phyloP scores from a whole-genome alignment of 2,797 vertebrate species.

The Coilia nasus region DNA sequence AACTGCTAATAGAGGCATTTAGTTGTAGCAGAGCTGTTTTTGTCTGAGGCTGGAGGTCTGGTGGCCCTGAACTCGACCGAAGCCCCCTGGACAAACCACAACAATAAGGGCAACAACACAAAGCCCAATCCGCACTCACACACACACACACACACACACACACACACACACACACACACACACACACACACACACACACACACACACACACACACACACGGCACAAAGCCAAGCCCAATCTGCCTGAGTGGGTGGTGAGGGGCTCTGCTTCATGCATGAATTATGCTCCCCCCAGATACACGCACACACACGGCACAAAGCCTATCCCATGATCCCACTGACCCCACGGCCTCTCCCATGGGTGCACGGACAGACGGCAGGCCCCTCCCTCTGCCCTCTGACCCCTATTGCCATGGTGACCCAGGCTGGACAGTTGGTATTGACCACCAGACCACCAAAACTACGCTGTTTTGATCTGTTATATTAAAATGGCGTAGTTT shows the following conservation, averaged over 20 bases:
- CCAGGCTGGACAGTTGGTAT: conserved; percentile 37
- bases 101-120: background rate
- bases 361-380: conserved; percentile 77
- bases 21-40: too few relatives aligned
- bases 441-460: conserved; percentile 10
- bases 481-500: too few relatives aligned
- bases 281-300: too few relatives aligned
- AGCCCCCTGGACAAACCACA: background rate
- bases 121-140: background rate
- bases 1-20: too few relatives aligned
- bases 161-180: background rate
- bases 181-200: background rate
- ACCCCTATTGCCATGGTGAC: conserved; percentile 41
- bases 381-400: conserved; percentile 68
- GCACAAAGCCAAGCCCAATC: background rate
- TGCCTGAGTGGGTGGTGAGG: too few relatives aligned
- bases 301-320: conserved; percentile 75
- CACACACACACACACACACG: background rate
- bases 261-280: too few relatives aligned
- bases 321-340: conserved; percentile 76
- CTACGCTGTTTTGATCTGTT: background rate
- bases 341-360: conserved; percentile 69
- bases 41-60: background rate
- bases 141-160: background rate
- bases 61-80: background rate